Base-by-base conservation (phyloP, 2,888 invertebrate species). In the Mayetiola destructor region DNA sequence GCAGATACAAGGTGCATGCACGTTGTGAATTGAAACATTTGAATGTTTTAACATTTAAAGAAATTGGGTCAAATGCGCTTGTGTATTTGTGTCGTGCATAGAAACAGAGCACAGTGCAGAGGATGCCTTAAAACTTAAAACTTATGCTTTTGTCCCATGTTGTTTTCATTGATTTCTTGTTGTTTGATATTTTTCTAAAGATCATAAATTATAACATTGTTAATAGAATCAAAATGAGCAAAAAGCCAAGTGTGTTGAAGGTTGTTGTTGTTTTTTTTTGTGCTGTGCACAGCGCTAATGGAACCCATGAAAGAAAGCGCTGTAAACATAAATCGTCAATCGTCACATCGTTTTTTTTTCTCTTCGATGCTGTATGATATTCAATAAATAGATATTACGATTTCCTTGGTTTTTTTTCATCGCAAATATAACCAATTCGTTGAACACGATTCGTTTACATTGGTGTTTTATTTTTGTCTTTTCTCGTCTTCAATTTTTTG, bases 161-260 rank as follows among this genome's bases (percentile, higher is more conserved):
- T n/a, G n/a, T n/a, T n/a, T n/a, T n/a, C n/a, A n/a, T n/a, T n/a
- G n/a, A n/a, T n/a, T n/a, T n/a, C n/a, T n/a, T n/a, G n/a, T n/a
- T n/a, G n/a, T n/a, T n/a, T n/a, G n/a, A n/a, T n/a, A n/a, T n/a
- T n/a, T n/a, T n/a, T n/a, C n/a, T n/a, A n/a, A n/a, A n/a, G 29
- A 27, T 48, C 9, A 48, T 48, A 48, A 48, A 27, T 48, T 27
- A 48, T 48, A 48, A 48, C 48, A 48, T 48, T 48, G 48, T 48
- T 48, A 40, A 40, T 40, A 27, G n/a, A 48, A 27, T 27, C 48
- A 48, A 48, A 27, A 23, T 48, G 48, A 27, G 23, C 48, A n/a
- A n/a, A n/a, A n/a, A n/a, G n/a, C n/a, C n/a, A n/a, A n/a, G n/a
- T 16, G 48, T 27, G 27, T 48, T 48, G 48, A n/a, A 4, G 23